phyloP scores from a whole-genome alignment of 2,888 invertebrate species.

The Leuctra nigra region DNA sequence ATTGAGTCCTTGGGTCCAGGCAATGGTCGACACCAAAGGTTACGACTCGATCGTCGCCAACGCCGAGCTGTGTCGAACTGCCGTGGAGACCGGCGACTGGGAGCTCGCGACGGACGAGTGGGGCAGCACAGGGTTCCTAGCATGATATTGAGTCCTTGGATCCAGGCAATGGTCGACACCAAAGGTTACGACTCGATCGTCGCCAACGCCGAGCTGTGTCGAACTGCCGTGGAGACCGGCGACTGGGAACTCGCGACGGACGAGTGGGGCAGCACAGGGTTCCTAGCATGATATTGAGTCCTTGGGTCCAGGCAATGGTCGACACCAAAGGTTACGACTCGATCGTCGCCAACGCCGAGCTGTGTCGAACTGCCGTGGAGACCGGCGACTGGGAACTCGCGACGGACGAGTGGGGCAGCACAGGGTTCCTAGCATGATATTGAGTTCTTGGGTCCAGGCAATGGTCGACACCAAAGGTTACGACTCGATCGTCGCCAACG shows the following conservation, averaged over 20 bases:
- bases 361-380: constrained; percentile 49
- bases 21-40: constrained; percentile 63
- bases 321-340: constrained; percentile 56
- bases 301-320: constrained; percentile 59
- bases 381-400: constrained; percentile 52
- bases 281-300: no score
- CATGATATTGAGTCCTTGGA: no score
- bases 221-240: constrained; percentile 47
- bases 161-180: constrained; percentile 61
- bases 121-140: no score
- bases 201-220: constrained; percentile 48
- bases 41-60: constrained; percentile 49
- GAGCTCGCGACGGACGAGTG: constrained; percentile 55
- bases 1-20: no score
- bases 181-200: constrained; percentile 55
- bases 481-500: constrained; percentile 49
- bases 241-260: constrained; percentile 53
- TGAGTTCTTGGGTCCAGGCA: no score
- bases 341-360: constrained; percentile 51
- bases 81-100: constrained; percentile 52
- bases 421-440: no score
- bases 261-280: no score
- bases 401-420: constrained; percentile 59
- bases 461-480: constrained; percentile 63
- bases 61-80: constrained; percentile 49